Evolutionary conservation across 2,113 vertebrate species (phyloP).

Genomic region (human): GRCh38 chr5:133071501-133072000

Average conservation of each 20-base stretch:
- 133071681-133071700: neutral
- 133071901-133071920: too few relatives aligned
- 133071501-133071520: neutral
- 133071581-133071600: neutral
- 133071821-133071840: neutral
- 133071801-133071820: neutral
- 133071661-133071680: neutral
- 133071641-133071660: neutral
- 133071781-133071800: neutral
- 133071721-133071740: neutral
- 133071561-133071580: neutral
- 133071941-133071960: neutral
- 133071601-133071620: neutral
- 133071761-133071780: neutral
- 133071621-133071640: neutral
- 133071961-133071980: neutral
- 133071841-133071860: neutral
- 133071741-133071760: neutral
- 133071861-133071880: neutral
- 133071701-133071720: neutral
- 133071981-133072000: neutral
- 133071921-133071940: neutral
- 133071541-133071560: neutral
- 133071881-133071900: neutral
- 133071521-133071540: neutral